Evolutionary conservation across 2,113 vertebrate genomes (phyloP).

Genomic region (Aptenodytes forsteri): DNA sequence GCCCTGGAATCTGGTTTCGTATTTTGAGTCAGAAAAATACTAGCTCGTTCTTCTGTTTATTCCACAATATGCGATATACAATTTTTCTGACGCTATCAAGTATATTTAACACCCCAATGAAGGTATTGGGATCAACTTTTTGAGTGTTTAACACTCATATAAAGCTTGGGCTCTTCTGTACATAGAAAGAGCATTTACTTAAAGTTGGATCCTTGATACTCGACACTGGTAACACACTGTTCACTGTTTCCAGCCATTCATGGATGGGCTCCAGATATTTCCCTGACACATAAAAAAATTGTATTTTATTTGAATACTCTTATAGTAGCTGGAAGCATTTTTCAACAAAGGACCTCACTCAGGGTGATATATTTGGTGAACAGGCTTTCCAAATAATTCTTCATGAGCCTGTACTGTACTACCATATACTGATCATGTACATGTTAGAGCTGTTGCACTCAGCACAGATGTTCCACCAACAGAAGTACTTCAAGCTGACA

Average conservation of each 20-base stretch:
- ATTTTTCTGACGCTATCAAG: neutral
- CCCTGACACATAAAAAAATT: constrained; percentile 14
- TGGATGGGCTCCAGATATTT: constrained; percentile 40
- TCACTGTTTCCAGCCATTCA: constrained; percentile 25
- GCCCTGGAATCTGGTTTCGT: neutral
- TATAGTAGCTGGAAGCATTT: constrained; percentile 25
- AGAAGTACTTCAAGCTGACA: neutral
- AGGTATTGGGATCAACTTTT: neutral
- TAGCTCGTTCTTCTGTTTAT: neutral
- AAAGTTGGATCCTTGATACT: neutral
- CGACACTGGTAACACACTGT: neutral
- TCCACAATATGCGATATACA: neutral
- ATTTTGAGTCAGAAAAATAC: constrained; percentile 23
- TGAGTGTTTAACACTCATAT: neutral
- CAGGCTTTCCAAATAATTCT: constrained; percentile 18
- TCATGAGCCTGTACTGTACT: neutral
- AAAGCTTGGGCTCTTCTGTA: neutral
- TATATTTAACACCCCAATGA: neutral
- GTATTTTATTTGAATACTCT: constrained; percentile 20
- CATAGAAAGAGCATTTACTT: neutral
- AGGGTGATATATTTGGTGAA: neutral
- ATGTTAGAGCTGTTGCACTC: neutral
- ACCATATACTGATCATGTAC: neutral
- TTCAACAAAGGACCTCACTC: constrained; percentile 20
- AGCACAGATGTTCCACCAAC: neutral